Percentiles rank a stretch among this genome's conserved stretches.
These are phyloP conservation scores for Tapera naevia DNA, from an alignment of 2,797 vertebrate genomes.

Conservation along the genomic window DNA sequence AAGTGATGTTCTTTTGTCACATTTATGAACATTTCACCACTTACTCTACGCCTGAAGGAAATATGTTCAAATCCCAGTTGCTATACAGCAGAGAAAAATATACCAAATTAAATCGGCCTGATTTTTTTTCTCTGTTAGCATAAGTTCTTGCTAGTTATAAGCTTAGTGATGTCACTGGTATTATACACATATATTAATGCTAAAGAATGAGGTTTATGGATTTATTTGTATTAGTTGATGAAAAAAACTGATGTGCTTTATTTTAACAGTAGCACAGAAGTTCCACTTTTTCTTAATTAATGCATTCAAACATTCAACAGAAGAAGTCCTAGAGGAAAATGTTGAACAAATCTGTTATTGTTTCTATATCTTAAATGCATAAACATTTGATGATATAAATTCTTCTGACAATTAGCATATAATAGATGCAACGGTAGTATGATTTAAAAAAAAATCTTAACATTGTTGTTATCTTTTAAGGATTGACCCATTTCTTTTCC, in stretches of 20 bases:
- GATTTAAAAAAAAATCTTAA: background rate
- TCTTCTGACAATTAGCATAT: background rate
- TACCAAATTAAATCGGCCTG: background rate
- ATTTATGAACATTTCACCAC: background rate
- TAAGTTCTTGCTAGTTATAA: background rate
- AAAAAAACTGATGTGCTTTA: background rate
- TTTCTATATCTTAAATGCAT: background rate
- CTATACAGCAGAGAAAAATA: background rate
- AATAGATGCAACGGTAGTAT: background rate
- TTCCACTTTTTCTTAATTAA: background rate
- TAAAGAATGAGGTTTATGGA: background rate
- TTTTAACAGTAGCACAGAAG: background rate
- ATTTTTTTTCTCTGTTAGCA: background rate
- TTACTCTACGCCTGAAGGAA: constrained; percentile 8
- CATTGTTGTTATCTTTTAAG: background rate
- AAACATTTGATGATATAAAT: background rate
- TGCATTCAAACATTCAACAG: background rate
- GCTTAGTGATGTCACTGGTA: background rate
- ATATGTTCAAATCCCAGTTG: background rate
- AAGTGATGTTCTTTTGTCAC: background rate
- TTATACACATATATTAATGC: background rate
- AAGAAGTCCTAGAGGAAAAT: background rate
- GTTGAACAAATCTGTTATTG: background rate
- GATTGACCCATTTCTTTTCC: background rate
- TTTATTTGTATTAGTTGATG: background rate